phyloP scores from a whole-genome alignment of 2,888 invertebrate species.

The Synergus gifuensis region DNA sequence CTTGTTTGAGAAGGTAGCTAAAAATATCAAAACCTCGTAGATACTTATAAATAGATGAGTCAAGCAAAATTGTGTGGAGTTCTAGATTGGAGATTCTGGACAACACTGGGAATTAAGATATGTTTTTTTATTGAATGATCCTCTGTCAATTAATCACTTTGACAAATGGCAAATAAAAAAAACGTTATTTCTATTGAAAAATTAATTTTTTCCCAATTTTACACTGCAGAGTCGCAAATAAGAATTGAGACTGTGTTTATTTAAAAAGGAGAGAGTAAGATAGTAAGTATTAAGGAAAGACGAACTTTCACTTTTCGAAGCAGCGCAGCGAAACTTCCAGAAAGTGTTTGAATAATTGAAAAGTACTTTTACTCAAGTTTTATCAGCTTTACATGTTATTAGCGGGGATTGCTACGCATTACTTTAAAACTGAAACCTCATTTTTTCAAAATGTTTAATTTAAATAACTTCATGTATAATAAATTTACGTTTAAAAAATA shows the following conservation, averaged over 20 bases:
- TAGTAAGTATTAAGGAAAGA: not conserved
- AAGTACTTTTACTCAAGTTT: not conserved
- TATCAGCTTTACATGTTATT: not conserved
- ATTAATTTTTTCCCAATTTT: not conserved
- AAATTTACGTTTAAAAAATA: too few relatives aligned
- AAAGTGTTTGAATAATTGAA: slow-evolving; percentile 22
- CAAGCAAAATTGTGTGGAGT: too few relatives aligned
- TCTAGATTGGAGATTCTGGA: too few relatives aligned
- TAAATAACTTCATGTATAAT: not conserved
- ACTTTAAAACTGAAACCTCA: not conserved
- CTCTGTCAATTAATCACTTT: too few relatives aligned
- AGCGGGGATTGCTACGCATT: not conserved
- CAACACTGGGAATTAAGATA: too few relatives aligned
- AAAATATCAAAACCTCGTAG: not conserved
- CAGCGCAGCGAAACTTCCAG: not conserved
- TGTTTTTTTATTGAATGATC: too few relatives aligned
- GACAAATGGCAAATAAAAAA: too few relatives aligned
- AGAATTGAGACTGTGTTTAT: not conserved
- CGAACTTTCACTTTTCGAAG: slow-evolving; percentile 7
- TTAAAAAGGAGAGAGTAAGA: not conserved
- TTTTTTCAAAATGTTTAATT: not conserved
- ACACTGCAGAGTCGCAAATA: not conserved
- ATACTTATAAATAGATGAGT: not conserved
- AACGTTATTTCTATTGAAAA: too few relatives aligned
- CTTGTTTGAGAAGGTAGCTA: not conserved